A percentile compares a stretch with the other conserved stretches of the same genome.
These are phyloP conservation scores for Pachyseris speciosa DNA, from an alignment of 64 coral and sea anemone genomes.

Conservation along the genomic window DNA sequence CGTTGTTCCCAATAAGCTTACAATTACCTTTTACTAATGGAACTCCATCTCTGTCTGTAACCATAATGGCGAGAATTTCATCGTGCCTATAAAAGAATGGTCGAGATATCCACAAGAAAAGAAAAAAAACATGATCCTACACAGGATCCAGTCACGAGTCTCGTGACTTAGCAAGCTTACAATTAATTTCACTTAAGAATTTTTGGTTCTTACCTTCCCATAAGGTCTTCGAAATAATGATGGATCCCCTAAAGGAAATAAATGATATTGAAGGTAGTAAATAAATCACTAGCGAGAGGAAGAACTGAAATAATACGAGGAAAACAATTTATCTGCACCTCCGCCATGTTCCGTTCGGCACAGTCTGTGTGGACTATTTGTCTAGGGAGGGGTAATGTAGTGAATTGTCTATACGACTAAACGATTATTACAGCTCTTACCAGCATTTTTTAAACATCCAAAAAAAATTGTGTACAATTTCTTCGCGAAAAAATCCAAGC, in stretches of 20 bases:
- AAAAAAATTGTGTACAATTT: too few relatives aligned
- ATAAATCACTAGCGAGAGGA: background rate
- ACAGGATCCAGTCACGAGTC: constrained; percentile 51
- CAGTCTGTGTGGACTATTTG: background rate
- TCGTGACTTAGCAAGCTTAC: background rate
- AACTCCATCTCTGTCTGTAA: constrained; percentile 99
- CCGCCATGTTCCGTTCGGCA: background rate
- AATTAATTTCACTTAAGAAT: background rate
- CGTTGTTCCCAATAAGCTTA: too few relatives aligned
- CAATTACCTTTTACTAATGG: constrained; percentile 88
- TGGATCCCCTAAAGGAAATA: constrained; percentile 59
- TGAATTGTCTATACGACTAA: too few relatives aligned
- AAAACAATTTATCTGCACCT: background rate
- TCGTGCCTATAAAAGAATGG: constrained; percentile 63
- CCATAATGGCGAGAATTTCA: constrained; percentile 84
- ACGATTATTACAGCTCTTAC: too few relatives aligned
- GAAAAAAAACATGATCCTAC: background rate
- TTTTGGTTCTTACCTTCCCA: constrained; percentile 49
- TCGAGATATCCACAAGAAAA: constrained; percentile 14
- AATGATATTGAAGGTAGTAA: background rate
- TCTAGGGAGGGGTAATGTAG: background rate
- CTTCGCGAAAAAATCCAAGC: too few relatives aligned
- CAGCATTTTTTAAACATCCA: background rate
- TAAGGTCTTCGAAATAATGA: constrained; percentile 80
- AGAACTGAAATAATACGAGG: background rate